Conservation (phyloP, 1,140 invertebrate species). For the Orchesella cincta region DNA sequence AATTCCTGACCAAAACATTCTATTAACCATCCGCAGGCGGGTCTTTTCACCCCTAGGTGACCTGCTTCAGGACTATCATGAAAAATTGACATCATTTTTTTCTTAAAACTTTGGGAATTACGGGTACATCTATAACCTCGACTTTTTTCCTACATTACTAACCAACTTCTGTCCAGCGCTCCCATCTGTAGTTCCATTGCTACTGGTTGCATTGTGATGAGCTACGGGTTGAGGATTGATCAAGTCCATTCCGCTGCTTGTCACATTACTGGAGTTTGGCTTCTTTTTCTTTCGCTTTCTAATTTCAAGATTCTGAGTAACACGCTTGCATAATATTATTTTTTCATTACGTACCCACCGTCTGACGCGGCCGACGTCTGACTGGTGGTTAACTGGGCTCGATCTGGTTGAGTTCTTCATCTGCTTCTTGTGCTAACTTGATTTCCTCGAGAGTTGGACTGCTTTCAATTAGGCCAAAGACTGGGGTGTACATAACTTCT, state of each 20-base stretch:
- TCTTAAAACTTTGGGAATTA: neutral
- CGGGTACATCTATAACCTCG: neutral
- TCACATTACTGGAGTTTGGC: neutral
- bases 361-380: neutral
- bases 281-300: neutral
- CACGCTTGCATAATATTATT: neutral
- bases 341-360: neutral
- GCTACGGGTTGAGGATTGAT: neutral
- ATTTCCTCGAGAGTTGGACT: neutral
- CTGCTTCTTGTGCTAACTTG: neutral
- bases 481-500: slow-evolving; percentile 11
- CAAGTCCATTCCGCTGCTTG: neutral
- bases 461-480: neutral
- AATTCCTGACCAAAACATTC: slow-evolving; percentile 36
- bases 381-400: neutral
- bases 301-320: neutral
- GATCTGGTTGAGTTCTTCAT: neutral
- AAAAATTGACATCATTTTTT: slow-evolving; percentile 4
- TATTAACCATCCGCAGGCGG: neutral
- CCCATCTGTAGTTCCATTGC: neutral
- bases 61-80: slow-evolving; percentile 27
- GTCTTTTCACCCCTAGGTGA: slow-evolving; percentile 35
- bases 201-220: neutral
- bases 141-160: neutral
- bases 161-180: neutral